phyloP scores from a whole-genome alignment of 2,113 vertebrate species.

The Lamprotornis superbus region DNA sequence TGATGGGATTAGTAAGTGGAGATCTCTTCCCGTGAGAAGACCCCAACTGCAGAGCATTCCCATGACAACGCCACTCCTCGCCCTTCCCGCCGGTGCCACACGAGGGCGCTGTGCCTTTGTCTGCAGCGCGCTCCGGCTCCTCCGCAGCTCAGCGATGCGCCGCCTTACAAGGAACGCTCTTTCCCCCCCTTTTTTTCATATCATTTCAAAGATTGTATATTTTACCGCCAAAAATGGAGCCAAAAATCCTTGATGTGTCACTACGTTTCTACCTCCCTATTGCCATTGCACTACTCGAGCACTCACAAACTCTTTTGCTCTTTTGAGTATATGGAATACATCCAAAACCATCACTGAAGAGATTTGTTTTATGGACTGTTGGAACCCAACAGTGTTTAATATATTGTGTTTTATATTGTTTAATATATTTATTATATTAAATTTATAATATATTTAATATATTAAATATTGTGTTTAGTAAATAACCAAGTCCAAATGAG shows the following conservation, averaged over 20 bases:
- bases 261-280: background rate
- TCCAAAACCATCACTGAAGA: background rate
- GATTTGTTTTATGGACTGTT: background rate
- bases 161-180: background rate
- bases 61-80: background rate
- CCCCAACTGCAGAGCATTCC: background rate
- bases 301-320: accelerated
- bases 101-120: conserved; percentile 79
- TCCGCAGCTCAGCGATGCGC: background rate
- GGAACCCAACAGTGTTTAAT: too few species aligned
- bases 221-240: background rate
- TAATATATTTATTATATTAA: too few species aligned
- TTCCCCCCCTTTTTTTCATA: background rate
- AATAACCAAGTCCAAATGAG: too few species aligned
- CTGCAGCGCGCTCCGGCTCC: background rate
- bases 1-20: background rate
- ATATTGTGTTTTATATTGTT: too few species aligned
- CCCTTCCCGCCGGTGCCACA: conserved; percentile 42
- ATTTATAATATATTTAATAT: too few species aligned
- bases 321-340: accelerated
- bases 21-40: background rate
- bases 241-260: background rate
- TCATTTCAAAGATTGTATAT: accelerated
- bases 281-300: accelerated
- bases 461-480: too few species aligned